Percentiles rank a stretch among this genome's conserved stretches.
Evolutionary conservation across 2,888 invertebrate species (phyloP).

Genomic region (Chalcosyrphus nemorum): DNA sequence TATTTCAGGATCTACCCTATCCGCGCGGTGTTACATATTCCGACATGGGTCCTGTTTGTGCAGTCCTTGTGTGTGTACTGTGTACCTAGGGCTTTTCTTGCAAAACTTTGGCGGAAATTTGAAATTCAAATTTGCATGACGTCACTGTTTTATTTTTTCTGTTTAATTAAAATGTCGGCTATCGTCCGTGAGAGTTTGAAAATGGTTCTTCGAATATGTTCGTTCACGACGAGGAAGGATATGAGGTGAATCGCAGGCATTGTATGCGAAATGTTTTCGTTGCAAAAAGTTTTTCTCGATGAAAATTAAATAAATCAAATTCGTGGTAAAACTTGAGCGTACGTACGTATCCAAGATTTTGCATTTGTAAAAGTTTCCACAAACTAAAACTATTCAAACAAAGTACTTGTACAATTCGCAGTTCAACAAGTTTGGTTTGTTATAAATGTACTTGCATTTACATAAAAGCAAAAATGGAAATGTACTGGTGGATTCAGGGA

Average conservation of each 20-base stretch:
- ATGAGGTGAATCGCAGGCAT: not conserved
- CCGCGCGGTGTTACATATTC: slow-evolving; percentile 5
- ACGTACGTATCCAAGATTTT: slow-evolving; percentile 13
- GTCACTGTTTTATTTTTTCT: slow-evolving; percentile 50
- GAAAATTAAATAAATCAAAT: slow-evolving; percentile 61
- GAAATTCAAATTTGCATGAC: slow-evolving; percentile 65
- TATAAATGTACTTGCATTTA: slow-evolving; percentile 24
- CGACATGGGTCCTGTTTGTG: slow-evolving; percentile 27
- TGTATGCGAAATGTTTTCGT: slow-evolving; percentile 23
- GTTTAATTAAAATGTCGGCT: slow-evolving; percentile 62
- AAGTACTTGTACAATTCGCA: slow-evolving; percentile 41
- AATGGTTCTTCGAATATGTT: not conserved
- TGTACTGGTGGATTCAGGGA: not conserved
- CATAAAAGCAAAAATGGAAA: not conserved
- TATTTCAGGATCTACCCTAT: slow-evolving; percentile 6
- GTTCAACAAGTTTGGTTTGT: slow-evolving; percentile 64
- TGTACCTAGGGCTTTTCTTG: slow-evolving; percentile 33
- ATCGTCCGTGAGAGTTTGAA: slow-evolving; percentile 6
- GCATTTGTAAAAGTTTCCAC: slow-evolving; percentile 23
- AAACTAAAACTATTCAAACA: slow-evolving; percentile 15
- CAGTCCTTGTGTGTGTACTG: not conserved
- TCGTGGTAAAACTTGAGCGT: not conserved
- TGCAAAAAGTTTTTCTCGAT: slow-evolving; percentile 46
- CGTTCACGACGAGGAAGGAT: not conserved
- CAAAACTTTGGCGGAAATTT: slow-evolving; percentile 59